phyloP scores from a whole-genome alignment of 2,888 invertebrate genomes.

The Nomada ferruginata region DNA sequence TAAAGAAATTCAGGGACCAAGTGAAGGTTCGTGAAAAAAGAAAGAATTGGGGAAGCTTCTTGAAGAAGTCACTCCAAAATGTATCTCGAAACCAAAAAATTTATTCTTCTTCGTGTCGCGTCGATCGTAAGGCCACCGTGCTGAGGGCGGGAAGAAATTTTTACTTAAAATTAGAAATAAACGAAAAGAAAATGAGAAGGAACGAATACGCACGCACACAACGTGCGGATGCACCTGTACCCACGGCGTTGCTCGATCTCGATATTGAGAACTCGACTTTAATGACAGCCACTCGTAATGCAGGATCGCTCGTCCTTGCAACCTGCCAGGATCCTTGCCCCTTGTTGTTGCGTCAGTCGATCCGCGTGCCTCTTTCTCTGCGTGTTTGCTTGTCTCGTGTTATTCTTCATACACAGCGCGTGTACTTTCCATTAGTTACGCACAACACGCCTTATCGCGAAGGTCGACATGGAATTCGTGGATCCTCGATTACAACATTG shows the following conservation, averaged over 20 bases:
- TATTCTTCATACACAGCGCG: slow-evolving; percentile 34
- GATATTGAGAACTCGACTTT: slow-evolving; percentile 75
- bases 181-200: background rate
- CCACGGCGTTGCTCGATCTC: slow-evolving; percentile 57
- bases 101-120: background rate
- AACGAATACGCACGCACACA: slow-evolving; percentile 39
- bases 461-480: background rate
- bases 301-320: slow-evolving; percentile 81
- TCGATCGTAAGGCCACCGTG: background rate
- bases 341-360: slow-evolving; percentile 74
- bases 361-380: slow-evolving; percentile 55
- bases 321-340: slow-evolving; percentile 82
- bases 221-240: slow-evolving; percentile 57
- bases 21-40: background rate
- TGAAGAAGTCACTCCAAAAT: background rate
- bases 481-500: background rate
- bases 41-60: background rate
- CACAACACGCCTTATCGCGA: slow-evolving; percentile 6
- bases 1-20: background rate
- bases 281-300: slow-evolving; percentile 75
- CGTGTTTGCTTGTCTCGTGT: slow-evolving; percentile 10
- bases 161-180: slow-evolving; percentile 13
- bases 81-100: background rate
- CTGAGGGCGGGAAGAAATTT: background rate
- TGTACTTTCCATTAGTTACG: slow-evolving; percentile 36